Evolutionary conservation across 2,113 vertebrate species (phyloP).

Genomic region (Acanthisitta chloris): DNA sequence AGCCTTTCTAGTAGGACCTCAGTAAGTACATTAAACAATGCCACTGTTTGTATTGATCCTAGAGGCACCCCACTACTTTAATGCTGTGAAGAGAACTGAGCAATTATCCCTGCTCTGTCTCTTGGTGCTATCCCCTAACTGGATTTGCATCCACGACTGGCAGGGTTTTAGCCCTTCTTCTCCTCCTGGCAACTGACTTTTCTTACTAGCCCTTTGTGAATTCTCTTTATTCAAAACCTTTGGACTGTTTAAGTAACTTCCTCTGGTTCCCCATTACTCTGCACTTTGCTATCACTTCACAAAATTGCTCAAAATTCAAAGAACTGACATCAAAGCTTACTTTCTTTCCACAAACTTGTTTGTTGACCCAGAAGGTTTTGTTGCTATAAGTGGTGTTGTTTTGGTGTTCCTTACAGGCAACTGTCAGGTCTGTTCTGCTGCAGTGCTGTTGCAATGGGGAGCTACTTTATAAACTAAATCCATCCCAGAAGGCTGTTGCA

Average conservation of each 20-base stretch:
- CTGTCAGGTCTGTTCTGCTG: not conserved
- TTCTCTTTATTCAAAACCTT: conserved; percentile 27
- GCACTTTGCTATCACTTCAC: not conserved
- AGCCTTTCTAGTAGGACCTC: conserved; percentile 28
- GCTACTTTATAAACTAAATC: not conserved
- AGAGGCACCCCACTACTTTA: conserved; percentile 34
- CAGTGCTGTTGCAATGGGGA: not conserved
- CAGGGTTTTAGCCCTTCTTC: conserved; percentile 32
- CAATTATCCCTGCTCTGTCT: conserved; percentile 35
- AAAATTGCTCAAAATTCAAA: conserved; percentile 13
- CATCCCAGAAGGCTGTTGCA: not conserved
- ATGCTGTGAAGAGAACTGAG: conserved; percentile 17
- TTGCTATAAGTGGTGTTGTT: not conserved
- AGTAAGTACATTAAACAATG: conserved; percentile 38
- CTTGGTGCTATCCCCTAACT: not conserved
- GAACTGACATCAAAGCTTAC: not conserved
- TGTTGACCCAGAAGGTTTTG: not conserved
- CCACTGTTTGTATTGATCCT: not conserved
- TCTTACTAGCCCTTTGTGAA: conserved; percentile 34
- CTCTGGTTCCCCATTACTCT: conserved; percentile 10
- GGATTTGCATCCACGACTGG: conserved; percentile 52
- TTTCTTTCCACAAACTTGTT: not conserved
- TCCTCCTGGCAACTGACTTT: conserved; percentile 26
- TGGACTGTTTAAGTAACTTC: conserved; percentile 49
- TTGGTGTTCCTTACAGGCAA: not conserved